Evolutionary conservation across 2,888 invertebrate genomes (phyloP).

Genomic region (Bhutanitis thaidina): DNA sequence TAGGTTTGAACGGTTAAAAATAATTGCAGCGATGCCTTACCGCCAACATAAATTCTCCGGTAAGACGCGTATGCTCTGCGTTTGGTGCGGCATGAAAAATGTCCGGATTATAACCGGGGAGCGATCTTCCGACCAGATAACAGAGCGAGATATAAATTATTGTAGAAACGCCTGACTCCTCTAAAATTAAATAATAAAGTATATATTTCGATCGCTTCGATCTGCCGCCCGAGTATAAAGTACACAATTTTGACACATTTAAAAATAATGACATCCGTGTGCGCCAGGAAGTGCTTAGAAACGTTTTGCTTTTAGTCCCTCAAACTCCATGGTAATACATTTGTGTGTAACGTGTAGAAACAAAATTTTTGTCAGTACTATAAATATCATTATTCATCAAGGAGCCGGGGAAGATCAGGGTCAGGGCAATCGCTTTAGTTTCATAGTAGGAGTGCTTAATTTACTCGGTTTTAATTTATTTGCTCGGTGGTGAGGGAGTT

Average conservation of each 20-base stretch:
- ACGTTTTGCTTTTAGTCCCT: constrained; percentile 35
- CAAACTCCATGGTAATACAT: background rate
- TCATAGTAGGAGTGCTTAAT: too few relatives aligned
- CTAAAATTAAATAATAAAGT: constrained; percentile 79
- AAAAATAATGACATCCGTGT: constrained; percentile 75
- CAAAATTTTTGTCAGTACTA: too few relatives aligned
- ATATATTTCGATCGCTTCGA: constrained; percentile 73
- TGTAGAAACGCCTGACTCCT: constrained; percentile 70
- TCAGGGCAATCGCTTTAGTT: too few relatives aligned
- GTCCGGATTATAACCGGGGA: constrained; percentile 74
- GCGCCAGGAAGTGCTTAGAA: constrained; percentile 72
- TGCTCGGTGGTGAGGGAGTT: too few relatives aligned
- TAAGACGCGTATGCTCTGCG: constrained; percentile 44
- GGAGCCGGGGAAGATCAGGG: too few relatives aligned
- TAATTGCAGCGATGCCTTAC: constrained; percentile 62
- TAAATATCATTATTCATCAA: too few relatives aligned
- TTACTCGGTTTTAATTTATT: too few relatives aligned
- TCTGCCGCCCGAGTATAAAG: constrained; percentile 67
- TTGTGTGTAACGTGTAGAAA: too few relatives aligned
- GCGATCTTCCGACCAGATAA: constrained; percentile 72
- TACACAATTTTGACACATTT: constrained; percentile 76
- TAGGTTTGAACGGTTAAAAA: constrained; percentile 41
- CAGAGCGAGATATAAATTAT: constrained; percentile 73
- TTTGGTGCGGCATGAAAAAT: constrained; percentile 69
- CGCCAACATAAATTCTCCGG: constrained; percentile 66